These are phyloP conservation scores for Rostratula benghalensis DNA, from an alignment of 2,113 vertebrate species.

Conservation along the genomic window DNA sequence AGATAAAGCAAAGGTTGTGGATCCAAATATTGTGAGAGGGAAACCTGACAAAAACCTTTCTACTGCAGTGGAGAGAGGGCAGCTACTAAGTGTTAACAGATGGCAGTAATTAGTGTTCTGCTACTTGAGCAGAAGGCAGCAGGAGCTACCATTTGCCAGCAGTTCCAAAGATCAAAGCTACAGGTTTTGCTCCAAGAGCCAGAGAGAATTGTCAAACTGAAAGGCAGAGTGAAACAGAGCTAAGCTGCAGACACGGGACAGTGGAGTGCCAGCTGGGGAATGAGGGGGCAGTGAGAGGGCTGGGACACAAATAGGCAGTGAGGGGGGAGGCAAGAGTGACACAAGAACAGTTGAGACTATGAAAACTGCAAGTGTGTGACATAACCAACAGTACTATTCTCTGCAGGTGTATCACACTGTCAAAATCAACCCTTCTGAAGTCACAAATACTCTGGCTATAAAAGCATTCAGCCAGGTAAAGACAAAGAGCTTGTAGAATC, in stretches of 20 bases:
- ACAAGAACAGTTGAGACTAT: fast-evolving
- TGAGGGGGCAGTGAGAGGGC: fast-evolving
- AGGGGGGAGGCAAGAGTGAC: no score
- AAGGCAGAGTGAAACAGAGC: background rate
- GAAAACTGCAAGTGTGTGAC: background rate
- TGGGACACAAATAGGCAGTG: background rate
- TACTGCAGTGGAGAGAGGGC: background rate
- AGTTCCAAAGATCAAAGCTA: background rate
- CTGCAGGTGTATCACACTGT: fast-evolving
- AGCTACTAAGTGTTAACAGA: background rate
- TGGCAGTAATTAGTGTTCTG: no score
- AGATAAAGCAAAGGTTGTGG: background rate
- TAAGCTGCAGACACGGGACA: background rate
- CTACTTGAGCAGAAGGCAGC: background rate
- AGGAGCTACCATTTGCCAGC: background rate
- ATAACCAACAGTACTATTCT: fast-evolving
- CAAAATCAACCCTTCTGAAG: no score
- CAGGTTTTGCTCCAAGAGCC: background rate
- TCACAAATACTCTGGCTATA: background rate
- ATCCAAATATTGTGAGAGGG: background rate
- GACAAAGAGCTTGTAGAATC: background rate
- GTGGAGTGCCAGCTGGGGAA: fast-evolving
- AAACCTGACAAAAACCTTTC: background rate
- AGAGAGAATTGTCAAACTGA: fast-evolving
- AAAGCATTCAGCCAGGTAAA: no score